These are phyloP conservation scores for Equus quagga DNA, from an alignment of 2,113 vertebrate species.

Conservation along the genomic window DNA sequence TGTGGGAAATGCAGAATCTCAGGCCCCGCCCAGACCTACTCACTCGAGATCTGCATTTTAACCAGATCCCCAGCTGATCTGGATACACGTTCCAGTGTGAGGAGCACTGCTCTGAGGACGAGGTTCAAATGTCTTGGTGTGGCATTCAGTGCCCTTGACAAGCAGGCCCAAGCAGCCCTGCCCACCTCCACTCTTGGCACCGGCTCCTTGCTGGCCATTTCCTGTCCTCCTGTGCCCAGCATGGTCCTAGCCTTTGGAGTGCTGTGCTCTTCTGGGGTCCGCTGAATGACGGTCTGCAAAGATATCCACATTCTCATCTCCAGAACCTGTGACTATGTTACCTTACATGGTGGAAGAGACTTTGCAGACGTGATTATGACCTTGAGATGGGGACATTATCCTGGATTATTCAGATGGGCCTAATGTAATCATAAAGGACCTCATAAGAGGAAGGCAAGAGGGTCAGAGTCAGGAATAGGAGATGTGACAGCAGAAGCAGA, in stretches of 20 bases:
- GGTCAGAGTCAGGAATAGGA: background rate
- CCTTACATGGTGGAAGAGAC: background rate
- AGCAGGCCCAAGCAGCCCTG: background rate
- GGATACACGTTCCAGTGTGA: accelerated
- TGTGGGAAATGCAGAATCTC: background rate
- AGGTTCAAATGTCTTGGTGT: background rate
- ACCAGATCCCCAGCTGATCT: background rate
- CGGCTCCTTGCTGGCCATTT: background rate
- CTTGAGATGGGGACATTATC: background rate
- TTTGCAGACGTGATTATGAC: background rate
- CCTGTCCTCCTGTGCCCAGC: background rate
- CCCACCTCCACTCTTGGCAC: background rate
- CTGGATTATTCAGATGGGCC: no score
- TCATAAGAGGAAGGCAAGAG: background rate
- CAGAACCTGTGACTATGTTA: background rate
- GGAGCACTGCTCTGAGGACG: background rate
- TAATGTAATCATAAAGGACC: background rate
- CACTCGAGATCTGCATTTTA: background rate
- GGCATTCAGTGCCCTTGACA: background rate
- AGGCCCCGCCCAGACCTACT: background rate
- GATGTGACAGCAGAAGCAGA: background rate
- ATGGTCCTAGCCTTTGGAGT: background rate
- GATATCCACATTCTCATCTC: accelerated
- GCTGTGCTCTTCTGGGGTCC: background rate
- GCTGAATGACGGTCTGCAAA: background rate